Percentiles rank a stretch among this genome's conserved stretches.
These are phyloP conservation scores for Philopedon plagiatum DNA, from an alignment of 2,888 invertebrate species.

Conservation along the genomic window DNA sequence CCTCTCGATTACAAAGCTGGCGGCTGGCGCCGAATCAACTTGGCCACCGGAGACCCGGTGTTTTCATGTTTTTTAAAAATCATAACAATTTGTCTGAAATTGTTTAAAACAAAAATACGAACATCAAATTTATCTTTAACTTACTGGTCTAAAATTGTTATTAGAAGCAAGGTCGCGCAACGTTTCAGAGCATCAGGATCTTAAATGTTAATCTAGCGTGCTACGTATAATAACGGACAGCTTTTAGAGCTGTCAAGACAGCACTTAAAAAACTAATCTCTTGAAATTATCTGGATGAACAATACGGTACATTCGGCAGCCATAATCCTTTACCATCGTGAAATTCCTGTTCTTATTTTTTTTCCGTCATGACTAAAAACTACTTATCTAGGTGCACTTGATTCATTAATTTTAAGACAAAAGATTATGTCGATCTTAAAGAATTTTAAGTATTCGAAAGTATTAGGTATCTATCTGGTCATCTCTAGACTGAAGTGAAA, in stretches of 20 bases:
- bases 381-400: slow-evolving; percentile 47
- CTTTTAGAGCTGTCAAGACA: slow-evolving; percentile 49
- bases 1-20: no score
- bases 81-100: no score
- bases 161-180: slow-evolving; percentile 31
- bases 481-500: slow-evolving; percentile 14
- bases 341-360: slow-evolving; percentile 48
- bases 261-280: slow-evolving; percentile 52
- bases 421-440: slow-evolving; percentile 43
- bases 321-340: slow-evolving; percentile 49
- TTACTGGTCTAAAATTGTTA: slow-evolving; percentile 18
- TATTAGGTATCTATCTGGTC: slow-evolving; percentile 41
- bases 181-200: slow-evolving; percentile 30
- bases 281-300: slow-evolving; percentile 48
- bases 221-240: slow-evolving; percentile 44
- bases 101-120: no score
- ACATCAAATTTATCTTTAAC: not conserved
- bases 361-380: slow-evolving; percentile 37
- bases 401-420: slow-evolving; percentile 49
- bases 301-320: slow-evolving; percentile 51
- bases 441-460: slow-evolving; percentile 48
- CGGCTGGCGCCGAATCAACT: no score
- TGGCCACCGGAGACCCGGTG: no score
- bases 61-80: no score
- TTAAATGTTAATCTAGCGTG: slow-evolving; percentile 36